Evolutionary conservation across 1,140 invertebrate genomes (phyloP).

Genomic region (Trichonephila clavipes): DNA sequence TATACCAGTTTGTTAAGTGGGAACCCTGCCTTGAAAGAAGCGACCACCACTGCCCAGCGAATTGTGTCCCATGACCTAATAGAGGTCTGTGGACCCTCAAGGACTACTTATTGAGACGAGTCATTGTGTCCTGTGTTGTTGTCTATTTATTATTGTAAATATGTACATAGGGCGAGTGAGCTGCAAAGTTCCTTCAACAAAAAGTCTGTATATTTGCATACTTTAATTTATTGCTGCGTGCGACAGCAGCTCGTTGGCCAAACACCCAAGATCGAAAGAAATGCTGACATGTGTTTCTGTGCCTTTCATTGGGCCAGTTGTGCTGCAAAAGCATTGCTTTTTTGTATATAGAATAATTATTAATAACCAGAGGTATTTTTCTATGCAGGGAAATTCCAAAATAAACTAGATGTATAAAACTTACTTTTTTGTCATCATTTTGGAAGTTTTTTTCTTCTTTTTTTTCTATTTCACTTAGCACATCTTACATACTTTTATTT

Average conservation of each 20-base stretch:
- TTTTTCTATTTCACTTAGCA: neutral
- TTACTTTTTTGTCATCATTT: neutral
- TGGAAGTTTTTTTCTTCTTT: neutral
- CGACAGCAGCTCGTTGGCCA: constrained; percentile 65
- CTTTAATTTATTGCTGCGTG: constrained; percentile 56
- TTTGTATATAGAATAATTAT: constrained; percentile 68
- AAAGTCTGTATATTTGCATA: constrained; percentile 60
- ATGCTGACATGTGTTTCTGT: constrained; percentile 47
- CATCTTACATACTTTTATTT: too few relatives aligned
- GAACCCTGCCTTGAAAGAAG: constrained; percentile 31
- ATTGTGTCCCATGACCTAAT: neutral
- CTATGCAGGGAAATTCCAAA: constrained; percentile 76
- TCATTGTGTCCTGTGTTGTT: constrained; percentile 7
- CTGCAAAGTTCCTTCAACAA: constrained; percentile 57
- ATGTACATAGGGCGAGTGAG: constrained; percentile 71
- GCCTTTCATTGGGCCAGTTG: constrained; percentile 60
- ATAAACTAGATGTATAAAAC: constrained; percentile 74
- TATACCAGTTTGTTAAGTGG: constrained; percentile 11
- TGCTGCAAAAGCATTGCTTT: constrained; percentile 22
- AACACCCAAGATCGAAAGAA: constrained; percentile 25
- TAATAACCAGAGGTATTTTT: constrained; percentile 74
- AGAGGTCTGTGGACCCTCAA: neutral
- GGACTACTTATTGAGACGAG: constrained; percentile 17
- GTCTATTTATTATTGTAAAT: constrained; percentile 72
- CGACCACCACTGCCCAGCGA: constrained; percentile 35